Evolutionary conservation across 2,797 vertebrate genomes (phyloP).

Genomic region (Okamejei kenojei): DNA sequence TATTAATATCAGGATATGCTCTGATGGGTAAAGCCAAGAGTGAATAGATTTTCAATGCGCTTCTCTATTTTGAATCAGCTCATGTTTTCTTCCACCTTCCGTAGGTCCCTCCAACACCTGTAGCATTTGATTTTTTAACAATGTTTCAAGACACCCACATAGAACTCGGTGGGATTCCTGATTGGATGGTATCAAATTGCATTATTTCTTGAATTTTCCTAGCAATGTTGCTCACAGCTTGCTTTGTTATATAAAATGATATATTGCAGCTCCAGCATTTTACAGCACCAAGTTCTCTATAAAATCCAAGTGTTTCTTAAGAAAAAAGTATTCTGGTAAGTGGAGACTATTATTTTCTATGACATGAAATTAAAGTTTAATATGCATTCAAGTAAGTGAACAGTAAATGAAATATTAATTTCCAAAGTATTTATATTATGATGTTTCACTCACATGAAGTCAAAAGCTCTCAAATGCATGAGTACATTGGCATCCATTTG

Average conservation of each 20-base stretch:
- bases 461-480: slow-evolving; percentile 88
- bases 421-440: background rate
- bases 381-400: background rate
- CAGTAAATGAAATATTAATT: background rate
- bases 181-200: background rate
- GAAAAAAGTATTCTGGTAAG: background rate
- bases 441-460: slow-evolving; percentile 82
- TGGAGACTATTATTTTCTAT: background rate
- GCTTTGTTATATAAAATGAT: background rate
- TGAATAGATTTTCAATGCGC: background rate
- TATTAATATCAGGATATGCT: background rate
- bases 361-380: background rate
- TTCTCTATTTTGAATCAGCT: background rate
- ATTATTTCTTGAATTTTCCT: background rate
- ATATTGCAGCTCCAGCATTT: background rate
- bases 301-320: background rate
- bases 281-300: background rate
- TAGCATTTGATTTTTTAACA: background rate
- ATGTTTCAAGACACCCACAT: background rate
- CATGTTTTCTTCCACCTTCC: background rate
- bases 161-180: background rate
- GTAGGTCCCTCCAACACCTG: background rate
- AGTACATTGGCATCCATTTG: slow-evolving; percentile 96
- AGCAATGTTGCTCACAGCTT: background rate
- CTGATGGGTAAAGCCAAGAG: background rate